Evolutionary conservation across 2,888 invertebrate genomes (phyloP).

Genomic region (Coecobrya sp.): DNA sequence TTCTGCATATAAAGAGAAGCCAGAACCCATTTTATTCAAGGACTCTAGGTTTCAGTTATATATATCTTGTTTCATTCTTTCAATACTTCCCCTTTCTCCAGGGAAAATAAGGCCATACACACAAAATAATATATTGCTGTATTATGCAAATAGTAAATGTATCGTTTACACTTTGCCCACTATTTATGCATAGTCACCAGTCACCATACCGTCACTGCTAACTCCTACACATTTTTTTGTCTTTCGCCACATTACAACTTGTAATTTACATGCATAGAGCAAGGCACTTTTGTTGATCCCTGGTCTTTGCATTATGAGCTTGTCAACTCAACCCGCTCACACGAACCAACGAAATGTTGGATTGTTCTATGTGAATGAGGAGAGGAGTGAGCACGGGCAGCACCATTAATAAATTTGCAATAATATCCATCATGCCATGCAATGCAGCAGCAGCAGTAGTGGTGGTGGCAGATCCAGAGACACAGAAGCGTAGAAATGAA

Average conservation of each 20-base stretch:
- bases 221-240: background rate
- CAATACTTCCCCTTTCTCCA: background rate
- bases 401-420: slow-evolving; percentile 46
- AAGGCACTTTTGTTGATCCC: slow-evolving; percentile 71
- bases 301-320: slow-evolving; percentile 69
- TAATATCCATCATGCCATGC: slow-evolving; percentile 3
- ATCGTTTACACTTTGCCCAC: background rate
- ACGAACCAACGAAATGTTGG: background rate
- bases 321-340: slow-evolving; percentile 19
- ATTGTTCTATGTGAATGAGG: background rate
- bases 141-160: background rate
- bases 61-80: too few species aligned
- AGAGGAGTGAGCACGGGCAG: background rate
- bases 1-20: too few species aligned
- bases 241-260: background rate
- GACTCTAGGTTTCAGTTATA: background rate
- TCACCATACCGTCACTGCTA: slow-evolving; percentile 3
- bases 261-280: slow-evolving; percentile 50
- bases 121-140: background rate
- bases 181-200: background rate
- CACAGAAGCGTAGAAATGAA: background rate
- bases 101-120: background rate
- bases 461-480: background rate
- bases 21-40: background rate
- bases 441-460: slow-evolving; percentile 20